Evolutionary conservation across 1,140 invertebrate species (phyloP), one percentile per base, ranked within the genome.

Genomic region (Monochamus saltuarius): DNA sequence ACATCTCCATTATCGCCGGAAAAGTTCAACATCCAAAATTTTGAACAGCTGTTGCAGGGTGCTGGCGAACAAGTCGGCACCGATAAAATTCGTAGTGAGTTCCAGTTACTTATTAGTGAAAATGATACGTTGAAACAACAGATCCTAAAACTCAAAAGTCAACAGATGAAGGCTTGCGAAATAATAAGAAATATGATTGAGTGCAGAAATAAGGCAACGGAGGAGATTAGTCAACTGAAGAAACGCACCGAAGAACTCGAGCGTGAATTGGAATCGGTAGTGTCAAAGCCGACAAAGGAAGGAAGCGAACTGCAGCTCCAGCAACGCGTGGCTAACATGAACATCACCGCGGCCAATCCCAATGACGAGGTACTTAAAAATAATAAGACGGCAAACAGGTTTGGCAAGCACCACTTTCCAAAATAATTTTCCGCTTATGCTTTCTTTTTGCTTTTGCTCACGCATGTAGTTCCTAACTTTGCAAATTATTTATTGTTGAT

Each of bases 111-210:
- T 7, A 69, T 43, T 0, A 43, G 7, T 29, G 40, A 58, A 16
- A 35, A 34, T 17, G 16, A 40, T 35, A 2, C 14, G 10, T 13
- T 56, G 35, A 51, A 65, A 17, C 47, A 65, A 19, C 70, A 76
- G 42, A 72, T 75, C 13, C 46, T 64, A 4, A 71, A 75, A 54
- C 56, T 78, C 10, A 71, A 77, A 49, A 64, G 70, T 22, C 70
- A 77, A 17, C 73, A 77, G 38, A 51, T 70, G 36, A 78, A 74
- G 51, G 73, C 75, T 2, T 77, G 70, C 56, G 69, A 72, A 42
- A 73, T 75, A 17, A 75, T 78, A 37, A 73, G 77, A 60, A 70
- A 64, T n/a, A 73, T 78, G 67, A 71, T 77, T 34, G 66, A 68
- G 13, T 53, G 54, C 4, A 42, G 59, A 13, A 70, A 66, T 37